A percentile compares a stretch with the other conserved stretches of the same genome.
Evolutionary conservation across 2,888 invertebrate species (phyloP).

Genomic region (Unio delphinus): DNA sequence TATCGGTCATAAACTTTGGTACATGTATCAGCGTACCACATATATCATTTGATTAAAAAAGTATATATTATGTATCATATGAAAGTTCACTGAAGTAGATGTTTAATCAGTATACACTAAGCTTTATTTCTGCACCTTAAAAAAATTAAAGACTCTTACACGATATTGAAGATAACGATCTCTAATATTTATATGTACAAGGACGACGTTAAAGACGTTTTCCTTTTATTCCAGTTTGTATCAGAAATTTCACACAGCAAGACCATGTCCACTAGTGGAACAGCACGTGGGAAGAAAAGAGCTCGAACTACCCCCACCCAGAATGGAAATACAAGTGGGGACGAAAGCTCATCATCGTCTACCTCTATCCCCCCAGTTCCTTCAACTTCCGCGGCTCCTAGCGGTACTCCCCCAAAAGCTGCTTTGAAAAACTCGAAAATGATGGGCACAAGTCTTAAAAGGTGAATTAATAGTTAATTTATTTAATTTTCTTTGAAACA

Average conservation of each 20-base stretch:
- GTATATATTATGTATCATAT: neutral
- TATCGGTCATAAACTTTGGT: neutral
- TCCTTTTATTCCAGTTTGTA: neutral
- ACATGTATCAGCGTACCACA: neutral
- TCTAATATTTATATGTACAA: no score
- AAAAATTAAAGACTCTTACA: no score
- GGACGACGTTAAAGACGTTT: neutral
- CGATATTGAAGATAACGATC: no score
- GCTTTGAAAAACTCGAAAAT: slow-evolving; percentile 37
- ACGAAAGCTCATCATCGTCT: slow-evolving; percentile 22
- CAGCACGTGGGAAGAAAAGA: slow-evolving; percentile 35
- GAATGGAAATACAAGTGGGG: slow-evolving; percentile 32
- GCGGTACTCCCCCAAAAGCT: slow-evolving; percentile 21
- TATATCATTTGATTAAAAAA: neutral
- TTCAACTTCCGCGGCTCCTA: slow-evolving; percentile 5
- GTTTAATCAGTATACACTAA: no score
- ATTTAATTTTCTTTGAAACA: neutral
- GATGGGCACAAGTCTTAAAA: slow-evolving; percentile 48
- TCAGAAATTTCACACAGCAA: neutral
- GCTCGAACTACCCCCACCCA: slow-evolving; percentile 34
- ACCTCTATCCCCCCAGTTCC: slow-evolving; percentile 5
- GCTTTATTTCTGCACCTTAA: no score
- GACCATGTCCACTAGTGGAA: slow-evolving; percentile 21
- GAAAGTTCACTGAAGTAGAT: no score
- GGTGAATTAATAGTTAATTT: slow-evolving; percentile 19